Evolutionary conservation across 2,113 vertebrate genomes (phyloP), one percentile per base, ranked within the genome.

Genomic region (Trematomus loennbergii): DNA sequence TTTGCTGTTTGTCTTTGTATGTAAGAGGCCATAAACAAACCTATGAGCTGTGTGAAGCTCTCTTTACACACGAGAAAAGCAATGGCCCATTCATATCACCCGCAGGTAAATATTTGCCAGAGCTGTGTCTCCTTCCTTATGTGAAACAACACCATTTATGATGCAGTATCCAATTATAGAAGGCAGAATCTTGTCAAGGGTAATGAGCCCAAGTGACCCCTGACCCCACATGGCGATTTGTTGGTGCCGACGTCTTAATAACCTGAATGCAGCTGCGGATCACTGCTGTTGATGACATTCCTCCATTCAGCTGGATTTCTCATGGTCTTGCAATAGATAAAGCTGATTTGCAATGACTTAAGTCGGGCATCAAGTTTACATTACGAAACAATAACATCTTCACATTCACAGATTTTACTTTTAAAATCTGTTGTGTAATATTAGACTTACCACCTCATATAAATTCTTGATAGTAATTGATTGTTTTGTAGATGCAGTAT

Each of bases 131-230:
- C 53, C 46, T 65, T 69, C 49, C 73, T 63, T 76, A 55, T 54
- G 65, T 16, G 36, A 69, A 84, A 66, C 67, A 74, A 54, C 71
- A 79, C n/a, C 48, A 72, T 83, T 77, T 68, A 74, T 75, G 78
- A 87, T 86, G 87, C 85, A 69, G 48, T 40, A 75, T 89, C 85
- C 83, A 87, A 80, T 87, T 87, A 82, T 64, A 68, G 68, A 61
- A 68, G 78, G 25, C 45, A 82, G 68, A 77, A 54, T 46, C 80
- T 82, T 87, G 83, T 84, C 85, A 83, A 69, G 69, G 72, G 72
- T 85, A 84, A 86, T 75, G 78, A 75, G 82, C 61, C 81, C 61
- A 6, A 12, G 67, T 79, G 82, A 91, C 87, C 82, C 54, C 25
- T 83, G 82, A 85, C 82, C 87, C 25, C 8, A 12, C 59, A 45